Evolutionary conservation across 2,113 vertebrate species (phyloP), one percentile per base, ranked within the genome.

Genomic region (Helogale parvula): DNA sequence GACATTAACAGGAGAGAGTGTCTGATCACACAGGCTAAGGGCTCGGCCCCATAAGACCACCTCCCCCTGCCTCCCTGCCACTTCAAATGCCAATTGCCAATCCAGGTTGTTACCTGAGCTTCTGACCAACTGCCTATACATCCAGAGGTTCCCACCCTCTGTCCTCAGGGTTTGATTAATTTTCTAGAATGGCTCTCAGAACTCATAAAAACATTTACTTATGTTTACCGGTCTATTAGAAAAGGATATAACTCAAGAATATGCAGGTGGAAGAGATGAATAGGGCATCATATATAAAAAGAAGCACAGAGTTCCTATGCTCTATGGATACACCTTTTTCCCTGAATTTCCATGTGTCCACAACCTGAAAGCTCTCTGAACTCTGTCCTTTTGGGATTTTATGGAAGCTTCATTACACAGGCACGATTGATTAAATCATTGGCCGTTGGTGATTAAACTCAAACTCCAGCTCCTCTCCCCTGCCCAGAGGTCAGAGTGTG

Each of bases 271-370:
- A 31, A 79, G 35, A 77, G 12, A 69, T 31, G 9, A 52, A 23
- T 5, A 29, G 12, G 14, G 19, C 27, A 14, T 21, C 12, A 52
- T 54, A 16, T 2, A 3, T 35, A 17, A 45, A 45, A 14, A 57
- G 25, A 11, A 12, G 5, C 2, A 12, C 2, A 12, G 57, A 31
- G 45, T 2, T 21, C 27, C 69, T 50, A 2, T 5, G 3, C 7
- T 19, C 17, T 27, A 50, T 52, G 6, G 68, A 47, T 0, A 33
- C 2, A 65, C 13, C 45, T 7, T 10, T 76, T 29, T 41, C 31
- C 65, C 65, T 16, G 4, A 31, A 63, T 72, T 33, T 57, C 60
- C 38, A 27, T 0, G 15, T 38, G 50, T 33, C 21, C 50, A 47
- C 69, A 47, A 35, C 31, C 23, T 27, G 4, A 27, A 66, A 88